Evolutionary conservation across 2,888 invertebrate species (phyloP), one percentile per base, ranked within the genome.

Genomic region (Zeuzera pyrina): DNA sequence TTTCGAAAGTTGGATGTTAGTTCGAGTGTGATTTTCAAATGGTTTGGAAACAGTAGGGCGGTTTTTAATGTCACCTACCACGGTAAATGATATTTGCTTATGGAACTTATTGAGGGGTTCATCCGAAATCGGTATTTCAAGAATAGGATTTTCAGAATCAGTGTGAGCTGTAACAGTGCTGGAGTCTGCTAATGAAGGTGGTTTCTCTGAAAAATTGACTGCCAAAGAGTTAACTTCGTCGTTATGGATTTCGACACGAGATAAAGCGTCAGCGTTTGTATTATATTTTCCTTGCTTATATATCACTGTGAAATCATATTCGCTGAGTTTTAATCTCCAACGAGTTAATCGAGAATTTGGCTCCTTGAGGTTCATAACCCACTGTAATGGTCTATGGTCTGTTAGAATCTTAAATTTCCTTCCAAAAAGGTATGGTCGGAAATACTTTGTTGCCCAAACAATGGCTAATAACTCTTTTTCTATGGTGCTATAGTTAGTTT

Each of bases 101-200:
- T n/a, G 6, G 2, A 27, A 14, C 10, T 14, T 12, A 27, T 14
- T 15, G 3, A 27, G n/a, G n/a, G n/a, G 31, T 15, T 13, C 41
- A 13, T 47, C 49, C 1, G 41, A 16, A 8, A 52, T 43, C 1
- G 46, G 46, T 2, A 45, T 15, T 15, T 46, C 46, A 0, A 49
- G 12, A 1, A 50, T 48, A 0, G 47, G 50, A 8, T 45, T 29
- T 39, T 48, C 52, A 0, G 2, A 1, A 11, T 14, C 15, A 0
- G 47, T 48, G 21, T 52, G 52, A 1, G 12, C 43, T 1, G 46
- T 42, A 1, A 8, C 34, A 3, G 49, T 49, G 2, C 19, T 22
- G 4, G 39, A 42, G 8, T 29, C 12, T 12, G n/a, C 15, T 15
- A 12, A 3, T 4, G 27, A 21, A 5, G 27, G 33, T 26, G 30